These are phyloP conservation scores for Diabrotica undecimpunctata DNA, from an alignment of 1,140 invertebrate genomes.

Conservation along the genomic window DNA sequence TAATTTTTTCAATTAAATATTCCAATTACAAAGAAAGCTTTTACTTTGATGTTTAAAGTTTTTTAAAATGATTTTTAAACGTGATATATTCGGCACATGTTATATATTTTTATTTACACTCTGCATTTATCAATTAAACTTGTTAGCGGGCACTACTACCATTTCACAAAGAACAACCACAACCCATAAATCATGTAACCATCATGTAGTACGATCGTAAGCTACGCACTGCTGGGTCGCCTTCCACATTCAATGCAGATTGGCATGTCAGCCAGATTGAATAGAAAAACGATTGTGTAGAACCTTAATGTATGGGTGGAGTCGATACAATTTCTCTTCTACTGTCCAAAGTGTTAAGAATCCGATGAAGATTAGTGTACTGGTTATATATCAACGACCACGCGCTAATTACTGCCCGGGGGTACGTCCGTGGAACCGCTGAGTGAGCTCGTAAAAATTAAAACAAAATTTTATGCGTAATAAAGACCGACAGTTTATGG, in stretches of 20 bases:
- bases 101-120: too few relatives aligned
- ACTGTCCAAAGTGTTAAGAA: neutral
- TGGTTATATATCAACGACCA: neutral
- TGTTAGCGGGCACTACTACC: neutral
- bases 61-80: too few relatives aligned
- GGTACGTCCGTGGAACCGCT: too few relatives aligned
- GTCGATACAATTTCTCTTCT: constrained; percentile 2
- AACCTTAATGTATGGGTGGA: neutral
- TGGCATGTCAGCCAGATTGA: neutral
- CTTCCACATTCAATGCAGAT: constrained; percentile 2
- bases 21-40: too few relatives aligned
- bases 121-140: neutral
- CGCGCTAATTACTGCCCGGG: neutral
- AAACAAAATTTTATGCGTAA: too few relatives aligned
- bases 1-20: too few relatives aligned
- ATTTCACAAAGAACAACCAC: neutral
- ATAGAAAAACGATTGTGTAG: neutral
- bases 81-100: too few relatives aligned
- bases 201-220: neutral
- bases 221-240: neutral
- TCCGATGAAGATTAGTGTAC: neutral
- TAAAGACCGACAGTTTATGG: too few relatives aligned
- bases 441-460: too few relatives aligned
- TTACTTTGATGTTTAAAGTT: too few relatives aligned
- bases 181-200: neutral